Conservation (phyloP, 2,797 vertebrate genomes). For the Enteromius treurensis region DNA sequence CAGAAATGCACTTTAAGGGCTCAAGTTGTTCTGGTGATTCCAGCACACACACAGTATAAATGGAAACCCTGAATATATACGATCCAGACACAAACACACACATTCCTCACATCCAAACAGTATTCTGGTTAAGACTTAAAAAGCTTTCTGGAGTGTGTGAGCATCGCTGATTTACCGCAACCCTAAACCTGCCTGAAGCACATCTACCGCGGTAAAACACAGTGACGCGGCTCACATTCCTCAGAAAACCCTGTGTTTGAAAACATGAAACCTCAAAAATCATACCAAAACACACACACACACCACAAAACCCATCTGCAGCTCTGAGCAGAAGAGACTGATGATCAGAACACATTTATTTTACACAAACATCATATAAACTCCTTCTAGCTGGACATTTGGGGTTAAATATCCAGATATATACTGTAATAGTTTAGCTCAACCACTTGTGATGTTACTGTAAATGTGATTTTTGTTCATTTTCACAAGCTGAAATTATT, state of each 20-base stretch:
- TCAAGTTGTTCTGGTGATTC: constrained; percentile 27
- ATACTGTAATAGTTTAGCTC: no score
- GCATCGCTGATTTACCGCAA: constrained; percentile 67
- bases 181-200: constrained; percentile 70
- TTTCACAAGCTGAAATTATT: no score
- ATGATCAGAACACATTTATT: neutral
- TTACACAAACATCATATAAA: neutral
- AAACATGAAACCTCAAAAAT: constrained; percentile 16
- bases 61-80: constrained; percentile 30
- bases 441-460: no score
- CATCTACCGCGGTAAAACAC: constrained; percentile 71
- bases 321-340: neutral
- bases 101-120: constrained; percentile 6
- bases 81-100: constrained; percentile 65
- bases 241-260: constrained; percentile 26
- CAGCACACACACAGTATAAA: constrained; percentile 1
- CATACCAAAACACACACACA: neutral
- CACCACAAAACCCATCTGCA: constrained; percentile 1
- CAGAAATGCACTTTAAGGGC: constrained; percentile 21
- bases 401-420: no score
- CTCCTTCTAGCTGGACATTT: no score
- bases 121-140: constrained; percentile 65
- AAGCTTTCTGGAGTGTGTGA: constrained; percentile 67
- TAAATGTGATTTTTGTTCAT: no score
- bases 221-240: constrained; percentile 65